phyloP scores from a whole-genome alignment of 2,797 vertebrate species.

The Alauda arvensis region DNA sequence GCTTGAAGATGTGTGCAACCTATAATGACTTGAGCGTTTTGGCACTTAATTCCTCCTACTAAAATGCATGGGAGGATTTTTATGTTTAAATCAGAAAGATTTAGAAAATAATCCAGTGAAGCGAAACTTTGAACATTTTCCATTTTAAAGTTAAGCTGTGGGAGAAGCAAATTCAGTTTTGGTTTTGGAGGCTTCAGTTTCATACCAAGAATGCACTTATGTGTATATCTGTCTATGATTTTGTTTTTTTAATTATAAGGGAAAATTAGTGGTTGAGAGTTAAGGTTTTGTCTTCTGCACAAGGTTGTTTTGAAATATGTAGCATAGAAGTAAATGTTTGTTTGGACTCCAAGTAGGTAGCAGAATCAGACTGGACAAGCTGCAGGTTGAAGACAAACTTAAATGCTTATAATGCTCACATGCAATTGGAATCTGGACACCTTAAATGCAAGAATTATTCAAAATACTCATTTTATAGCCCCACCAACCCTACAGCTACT shows the following conservation, averaged over 20 bases:
- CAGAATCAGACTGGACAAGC: neutral
- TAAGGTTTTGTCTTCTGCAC: neutral
- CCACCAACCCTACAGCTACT: neutral
- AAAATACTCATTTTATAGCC: neutral
- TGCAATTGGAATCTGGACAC: neutral
- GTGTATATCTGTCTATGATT: neutral
- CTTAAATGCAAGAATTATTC: neutral
- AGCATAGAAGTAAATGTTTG: neutral
- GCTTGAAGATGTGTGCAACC: neutral
- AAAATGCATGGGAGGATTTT: constrained; percentile 2
- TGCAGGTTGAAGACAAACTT: neutral
- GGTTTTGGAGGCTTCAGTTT: neutral
- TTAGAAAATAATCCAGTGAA: neutral
- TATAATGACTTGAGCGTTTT: neutral
- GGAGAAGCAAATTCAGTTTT: neutral
- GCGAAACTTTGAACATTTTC: neutral
- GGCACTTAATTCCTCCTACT: neutral
- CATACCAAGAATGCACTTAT: neutral
- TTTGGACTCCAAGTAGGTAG: neutral
- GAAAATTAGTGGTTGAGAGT: neutral
- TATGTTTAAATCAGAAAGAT: neutral
- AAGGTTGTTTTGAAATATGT: neutral
- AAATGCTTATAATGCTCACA: neutral
- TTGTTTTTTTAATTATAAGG: neutral
- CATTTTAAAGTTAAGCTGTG: neutral